A percentile compares a stretch with the other conserved stretches of the same genome.
These are phyloP conservation scores for Hartigia nigra DNA, from an alignment of 2,888 invertebrate genomes.

Conservation along the genomic window DNA sequence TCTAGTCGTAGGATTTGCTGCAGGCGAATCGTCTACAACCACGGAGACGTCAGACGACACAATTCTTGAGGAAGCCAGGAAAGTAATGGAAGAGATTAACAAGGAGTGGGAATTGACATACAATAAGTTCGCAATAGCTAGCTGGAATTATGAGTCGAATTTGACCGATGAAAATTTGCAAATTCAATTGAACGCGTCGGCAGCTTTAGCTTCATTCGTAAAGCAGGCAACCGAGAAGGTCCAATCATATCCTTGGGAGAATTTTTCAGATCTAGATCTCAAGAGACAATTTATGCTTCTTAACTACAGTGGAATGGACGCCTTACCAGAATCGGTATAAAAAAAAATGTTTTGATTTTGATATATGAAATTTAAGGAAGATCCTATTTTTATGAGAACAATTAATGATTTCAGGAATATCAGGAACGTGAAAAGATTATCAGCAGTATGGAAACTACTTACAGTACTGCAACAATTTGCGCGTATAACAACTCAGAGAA, in stretches of 20 bases:
- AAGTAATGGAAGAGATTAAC: slow-evolving; percentile 74
- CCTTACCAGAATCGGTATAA: slow-evolving; percentile 74
- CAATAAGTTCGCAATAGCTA: slow-evolving; percentile 72
- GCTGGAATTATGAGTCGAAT: slow-evolving; percentile 83
- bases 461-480: slow-evolving; percentile 83
- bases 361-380: not conserved
- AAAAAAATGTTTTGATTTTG: not conserved
- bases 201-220: slow-evolving; percentile 68
- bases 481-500: slow-evolving; percentile 73
- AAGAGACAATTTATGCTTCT: slow-evolving; percentile 81
- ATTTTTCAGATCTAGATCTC: slow-evolving; percentile 75
- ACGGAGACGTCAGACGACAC: not conserved
- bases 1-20: not conserved
- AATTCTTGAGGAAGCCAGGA: slow-evolving; percentile 67
- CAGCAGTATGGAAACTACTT: slow-evolving; percentile 81
- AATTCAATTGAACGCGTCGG: slow-evolving; percentile 66
- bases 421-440: slow-evolving; percentile 72
- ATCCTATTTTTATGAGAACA: slow-evolving; percentile 8
- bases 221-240: slow-evolving; percentile 78
- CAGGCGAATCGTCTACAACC: not conserved
- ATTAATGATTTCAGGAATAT: slow-evolving; percentile 64
- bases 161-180: slow-evolving; percentile 78
- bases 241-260: slow-evolving; percentile 78
- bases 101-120: slow-evolving; percentile 70
- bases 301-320: slow-evolving; percentile 78